Percentiles rank a stretch among this genome's conserved stretches.
Conservation (phyloP, 2,797 vertebrate genomes). For the Falco novaeseelandiae region DNA sequence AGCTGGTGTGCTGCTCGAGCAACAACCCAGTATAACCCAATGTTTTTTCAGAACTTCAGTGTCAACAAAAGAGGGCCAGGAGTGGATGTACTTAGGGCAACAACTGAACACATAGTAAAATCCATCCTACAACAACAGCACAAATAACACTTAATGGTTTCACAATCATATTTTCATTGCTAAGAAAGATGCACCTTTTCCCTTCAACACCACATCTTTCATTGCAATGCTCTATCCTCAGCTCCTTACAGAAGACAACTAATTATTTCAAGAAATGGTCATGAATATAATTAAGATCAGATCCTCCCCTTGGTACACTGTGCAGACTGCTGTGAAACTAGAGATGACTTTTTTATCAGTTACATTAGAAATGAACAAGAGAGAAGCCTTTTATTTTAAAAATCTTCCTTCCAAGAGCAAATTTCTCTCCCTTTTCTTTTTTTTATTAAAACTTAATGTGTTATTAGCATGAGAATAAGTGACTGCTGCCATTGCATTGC, state of each 20-base stretch:
- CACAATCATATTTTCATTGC: background rate
- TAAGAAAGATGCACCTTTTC: background rate
- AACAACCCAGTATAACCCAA: background rate
- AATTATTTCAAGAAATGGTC: conserved; percentile 13
- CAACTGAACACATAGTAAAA: background rate
- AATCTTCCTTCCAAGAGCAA: background rate
- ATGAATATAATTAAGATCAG: background rate
- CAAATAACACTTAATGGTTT: background rate
- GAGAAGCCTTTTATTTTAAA: background rate
- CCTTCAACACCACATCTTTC: background rate
- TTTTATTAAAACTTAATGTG: background rate
- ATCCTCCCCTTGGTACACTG: background rate
- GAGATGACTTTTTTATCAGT: background rate
- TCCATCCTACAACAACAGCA: background rate
- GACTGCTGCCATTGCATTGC: background rate
- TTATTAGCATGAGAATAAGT: background rate
- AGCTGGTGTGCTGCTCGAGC: background rate
- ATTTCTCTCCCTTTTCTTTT: background rate
- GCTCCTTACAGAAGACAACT: background rate
- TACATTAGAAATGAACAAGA: background rate
- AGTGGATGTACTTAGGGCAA: background rate
- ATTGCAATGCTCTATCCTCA: background rate
- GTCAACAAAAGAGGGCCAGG: background rate
- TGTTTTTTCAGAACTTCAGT: background rate
- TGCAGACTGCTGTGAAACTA: background rate